A percentile compares a stretch with the other conserved stretches of the same genome.
Evolutionary conservation across 2,797 vertebrate species (phyloP).

Genomic region (Eremophila alpestris): DNA sequence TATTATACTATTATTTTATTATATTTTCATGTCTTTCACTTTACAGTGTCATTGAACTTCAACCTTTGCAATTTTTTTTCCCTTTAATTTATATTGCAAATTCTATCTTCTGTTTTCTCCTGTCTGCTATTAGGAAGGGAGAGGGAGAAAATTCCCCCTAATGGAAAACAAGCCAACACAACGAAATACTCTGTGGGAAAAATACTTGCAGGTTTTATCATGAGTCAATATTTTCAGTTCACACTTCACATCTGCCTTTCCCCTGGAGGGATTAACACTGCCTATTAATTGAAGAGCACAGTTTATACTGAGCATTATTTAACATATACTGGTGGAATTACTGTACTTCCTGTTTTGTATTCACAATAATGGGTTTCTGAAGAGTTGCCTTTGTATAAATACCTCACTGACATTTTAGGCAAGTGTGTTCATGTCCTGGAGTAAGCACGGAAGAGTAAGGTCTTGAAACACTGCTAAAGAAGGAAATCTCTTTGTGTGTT

Average conservation of each 20-base stretch:
- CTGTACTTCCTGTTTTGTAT: conserved; percentile 77
- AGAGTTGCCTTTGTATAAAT: conserved; percentile 87
- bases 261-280: conserved; percentile 55
- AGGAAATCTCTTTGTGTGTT: conserved; percentile 89
- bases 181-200: conserved; percentile 1
- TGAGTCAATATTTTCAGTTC: conserved; percentile 56
- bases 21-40: background rate
- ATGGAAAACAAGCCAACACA: background rate
- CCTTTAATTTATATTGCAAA: background rate
- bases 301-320: conserved; percentile 72
- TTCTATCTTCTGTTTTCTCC: background rate
- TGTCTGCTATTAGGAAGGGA: background rate
- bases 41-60: background rate
- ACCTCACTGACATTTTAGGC: conserved; percentile 87
- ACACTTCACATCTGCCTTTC: background rate
- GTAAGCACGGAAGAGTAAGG: conserved; percentile 84
- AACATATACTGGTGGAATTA: conserved; percentile 64
- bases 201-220: background rate
- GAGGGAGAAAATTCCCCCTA: background rate
- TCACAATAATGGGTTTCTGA: conserved; percentile 80
- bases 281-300: conserved; percentile 51
- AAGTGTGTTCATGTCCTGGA: conserved; percentile 89
- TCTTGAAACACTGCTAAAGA: conserved; percentile 87
- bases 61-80: background rate
- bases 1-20: background rate